Evolutionary conservation across 2,888 invertebrate species (phyloP).

Genomic region (Petrophora chlorosata): DNA sequence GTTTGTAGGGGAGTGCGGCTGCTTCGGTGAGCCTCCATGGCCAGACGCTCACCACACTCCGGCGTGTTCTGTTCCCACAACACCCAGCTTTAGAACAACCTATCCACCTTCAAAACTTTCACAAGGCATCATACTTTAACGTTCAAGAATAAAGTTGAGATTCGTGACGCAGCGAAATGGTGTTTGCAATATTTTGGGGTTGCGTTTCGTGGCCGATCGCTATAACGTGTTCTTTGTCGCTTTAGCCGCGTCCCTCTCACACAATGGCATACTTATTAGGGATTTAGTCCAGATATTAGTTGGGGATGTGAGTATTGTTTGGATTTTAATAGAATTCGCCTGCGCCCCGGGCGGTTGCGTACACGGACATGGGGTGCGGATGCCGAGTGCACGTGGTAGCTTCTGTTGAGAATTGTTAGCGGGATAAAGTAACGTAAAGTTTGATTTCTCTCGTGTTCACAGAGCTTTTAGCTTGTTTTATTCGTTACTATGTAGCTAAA

Average conservation of each 20-base stretch:
- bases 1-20: slow-evolving; percentile 81
- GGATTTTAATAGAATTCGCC: slow-evolving; percentile 81
- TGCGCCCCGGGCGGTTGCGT: slow-evolving; percentile 75
- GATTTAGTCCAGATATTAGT: slow-evolving; percentile 84
- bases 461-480: no score
- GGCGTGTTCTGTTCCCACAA: slow-evolving; percentile 68
- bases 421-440: slow-evolving; percentile 40
- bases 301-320: slow-evolving; percentile 82
- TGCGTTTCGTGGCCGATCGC: slow-evolving; percentile 62
- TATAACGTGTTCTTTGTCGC: slow-evolving; percentile 83
- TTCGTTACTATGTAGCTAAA: no score
- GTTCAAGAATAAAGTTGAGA: slow-evolving; percentile 19
- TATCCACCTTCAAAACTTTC: slow-evolving; percentile 33
- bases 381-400: slow-evolving; percentile 41
- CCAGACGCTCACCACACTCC: slow-evolving; percentile 81
- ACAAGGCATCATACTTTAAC: slow-evolving; percentile 36
- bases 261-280: slow-evolving; percentile 84
- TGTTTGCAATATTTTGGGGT: slow-evolving; percentile 24
- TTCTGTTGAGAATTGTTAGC: slow-evolving; percentile 57
- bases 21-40: slow-evolving; percentile 83
- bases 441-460: slow-evolving; percentile 32
- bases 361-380: slow-evolving; percentile 50
- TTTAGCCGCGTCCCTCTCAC: slow-evolving; percentile 80
- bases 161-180: slow-evolving; percentile 19
- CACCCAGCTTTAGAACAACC: slow-evolving; percentile 40